A percentile compares a stretch with the other conserved stretches of the same genome.
phyloP scores from a whole-genome alignment of 2,797 vertebrate species.

The Distichodus sexfasciatus region DNA sequence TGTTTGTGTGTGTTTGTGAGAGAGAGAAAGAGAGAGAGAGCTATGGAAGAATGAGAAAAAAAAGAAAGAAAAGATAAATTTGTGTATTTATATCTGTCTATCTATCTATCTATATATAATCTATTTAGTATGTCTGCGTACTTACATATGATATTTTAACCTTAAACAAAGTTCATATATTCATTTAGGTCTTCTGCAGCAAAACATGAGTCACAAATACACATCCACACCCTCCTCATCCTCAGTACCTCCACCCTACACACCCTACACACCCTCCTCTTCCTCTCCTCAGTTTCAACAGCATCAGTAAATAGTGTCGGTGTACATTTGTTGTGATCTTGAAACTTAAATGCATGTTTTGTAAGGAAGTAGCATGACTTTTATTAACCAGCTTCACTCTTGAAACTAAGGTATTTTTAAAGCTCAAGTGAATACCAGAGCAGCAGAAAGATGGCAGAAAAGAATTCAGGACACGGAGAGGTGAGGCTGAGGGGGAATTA shows the following conservation, averaged over 20 bases:
- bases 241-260: slow-evolving; percentile 6
- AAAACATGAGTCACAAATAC: not conserved
- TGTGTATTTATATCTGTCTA: slow-evolving; percentile 44
- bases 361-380: too few relatives aligned
- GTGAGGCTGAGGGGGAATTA: slow-evolving; percentile 60
- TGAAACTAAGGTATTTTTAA: too few relatives aligned
- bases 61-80: not conserved
- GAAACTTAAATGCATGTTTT: too few relatives aligned
- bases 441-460: slow-evolving; percentile 52
- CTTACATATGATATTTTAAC: too few relatives aligned
- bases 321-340: not conserved
- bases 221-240: not conserved
- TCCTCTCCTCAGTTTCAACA: not conserved
- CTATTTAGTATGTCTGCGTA: too few relatives aligned
- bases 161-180: too few relatives aligned
- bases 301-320: not conserved
- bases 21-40: not conserved
- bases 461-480: slow-evolving; percentile 54
- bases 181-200: not conserved
- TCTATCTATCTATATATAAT: too few relatives aligned
- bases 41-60: not conserved
- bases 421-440: slow-evolving; percentile 55
- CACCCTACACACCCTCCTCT: slow-evolving; percentile 9
- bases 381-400: not conserved
- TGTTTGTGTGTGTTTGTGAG: not conserved